These are phyloP conservation scores for Mastacembelus armatus DNA, from an alignment of 2,797 vertebrate species.

Conservation along the genomic window DNA sequence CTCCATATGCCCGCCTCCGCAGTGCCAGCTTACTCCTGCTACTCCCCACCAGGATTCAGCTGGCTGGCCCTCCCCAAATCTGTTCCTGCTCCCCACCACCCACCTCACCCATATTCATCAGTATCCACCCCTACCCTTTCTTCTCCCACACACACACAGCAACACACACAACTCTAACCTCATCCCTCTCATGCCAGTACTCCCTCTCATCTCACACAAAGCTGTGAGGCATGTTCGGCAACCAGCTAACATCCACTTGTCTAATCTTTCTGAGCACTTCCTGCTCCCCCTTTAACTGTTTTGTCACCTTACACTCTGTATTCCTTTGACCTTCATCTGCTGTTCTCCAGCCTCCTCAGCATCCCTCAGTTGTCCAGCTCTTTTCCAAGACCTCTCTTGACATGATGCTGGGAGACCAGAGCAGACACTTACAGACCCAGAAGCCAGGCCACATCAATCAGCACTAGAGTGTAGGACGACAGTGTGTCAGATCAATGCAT, in stretches of 20 bases:
- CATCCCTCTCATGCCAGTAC: slow-evolving; percentile 44
- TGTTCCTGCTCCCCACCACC: slow-evolving; percentile 59
- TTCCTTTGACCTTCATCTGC: slow-evolving; percentile 63
- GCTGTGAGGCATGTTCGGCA: slow-evolving; percentile 14
- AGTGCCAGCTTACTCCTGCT: slow-evolving; percentile 88
- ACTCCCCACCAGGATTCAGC: slow-evolving; percentile 80
- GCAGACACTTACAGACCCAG: slow-evolving; percentile 60
- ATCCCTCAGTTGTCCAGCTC: slow-evolving; percentile 41
- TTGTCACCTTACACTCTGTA: slow-evolving; percentile 56
- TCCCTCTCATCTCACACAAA: slow-evolving; percentile 48
- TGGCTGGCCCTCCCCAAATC: slow-evolving; percentile 71
- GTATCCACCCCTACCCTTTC: slow-evolving; percentile 56
- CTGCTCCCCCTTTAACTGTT: slow-evolving; percentile 49
- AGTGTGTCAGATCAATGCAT: slow-evolving; percentile 72
- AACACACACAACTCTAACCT: slow-evolving; percentile 32
- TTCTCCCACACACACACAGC: slow-evolving; percentile 20
- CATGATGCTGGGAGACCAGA: slow-evolving; percentile 60
- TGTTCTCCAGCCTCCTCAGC: slow-evolving; percentile 36
- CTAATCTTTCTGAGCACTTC: slow-evolving; percentile 31
- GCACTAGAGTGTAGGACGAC: slow-evolving; percentile 45
- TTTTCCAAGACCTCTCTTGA: slow-evolving; percentile 61
- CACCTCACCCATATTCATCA: slow-evolving; percentile 59
- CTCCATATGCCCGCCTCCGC: slow-evolving; percentile 86
- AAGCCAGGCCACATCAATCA: slow-evolving; percentile 76
- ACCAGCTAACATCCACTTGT: slow-evolving; percentile 58